Conservation (phyloP, 2,888 invertebrate genomes). For the Anagyrus pseudococci region DNA sequence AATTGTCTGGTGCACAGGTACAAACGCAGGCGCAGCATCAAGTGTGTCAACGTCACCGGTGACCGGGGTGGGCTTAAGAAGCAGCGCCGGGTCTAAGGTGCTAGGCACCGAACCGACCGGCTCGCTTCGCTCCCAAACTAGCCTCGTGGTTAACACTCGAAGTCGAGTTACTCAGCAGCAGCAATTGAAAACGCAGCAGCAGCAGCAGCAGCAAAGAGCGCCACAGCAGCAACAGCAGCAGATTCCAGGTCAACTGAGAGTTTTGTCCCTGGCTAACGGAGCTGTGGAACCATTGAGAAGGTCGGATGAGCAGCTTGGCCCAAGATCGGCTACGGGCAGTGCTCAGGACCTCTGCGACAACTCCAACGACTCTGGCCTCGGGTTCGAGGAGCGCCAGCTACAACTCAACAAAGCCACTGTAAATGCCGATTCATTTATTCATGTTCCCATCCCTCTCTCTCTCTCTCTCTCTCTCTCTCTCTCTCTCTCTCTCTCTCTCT, state of each 20-base stretch:
- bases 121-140: slow-evolving; percentile 9
- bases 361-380: slow-evolving; percentile 89
- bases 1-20: slow-evolving; percentile 12
- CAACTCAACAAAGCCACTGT: slow-evolving; percentile 48
- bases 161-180: slow-evolving; percentile 21
- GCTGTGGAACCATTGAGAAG: slow-evolving; percentile 48
- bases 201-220: slow-evolving; percentile 21
- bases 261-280: background rate
- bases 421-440: background rate
- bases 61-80: slow-evolving; percentile 23
- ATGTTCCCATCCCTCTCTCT: background rate
- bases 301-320: slow-evolving; percentile 62
- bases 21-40: slow-evolving; percentile 17
- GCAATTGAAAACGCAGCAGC: slow-evolving; percentile 29
- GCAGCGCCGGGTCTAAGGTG: slow-evolving; percentile 13
- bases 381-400: slow-evolving; percentile 78
- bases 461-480: background rate
- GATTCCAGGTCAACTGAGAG: background rate
- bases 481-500: background rate
- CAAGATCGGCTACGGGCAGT: slow-evolving; percentile 49
- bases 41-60: slow-evolving; percentile 30
- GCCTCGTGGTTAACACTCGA: slow-evolving; percentile 2
- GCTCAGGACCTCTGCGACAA: slow-evolving; percentile 76
- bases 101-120: background rate
- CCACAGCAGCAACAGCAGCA: slow-evolving; percentile 6